Percentiles rank a stretch among this genome's conserved stretches.
Conservation (phyloP, 2,797 vertebrate genomes). For the Aselliscus stoliczkanus region DNA sequence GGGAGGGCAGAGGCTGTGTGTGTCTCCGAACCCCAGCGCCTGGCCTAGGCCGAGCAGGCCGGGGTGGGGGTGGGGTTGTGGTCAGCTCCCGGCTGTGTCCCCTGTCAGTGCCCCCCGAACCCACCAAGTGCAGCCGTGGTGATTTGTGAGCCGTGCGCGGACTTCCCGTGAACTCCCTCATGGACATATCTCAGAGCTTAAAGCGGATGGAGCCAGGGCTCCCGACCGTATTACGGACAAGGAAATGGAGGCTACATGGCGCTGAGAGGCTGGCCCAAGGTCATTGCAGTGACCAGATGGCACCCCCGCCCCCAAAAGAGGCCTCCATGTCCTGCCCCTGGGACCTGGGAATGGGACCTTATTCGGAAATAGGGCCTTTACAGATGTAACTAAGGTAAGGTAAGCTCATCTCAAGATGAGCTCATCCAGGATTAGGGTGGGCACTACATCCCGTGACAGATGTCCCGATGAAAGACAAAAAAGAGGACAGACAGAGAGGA, state of each 20-base stretch:
- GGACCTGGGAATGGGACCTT: rapidly evolving
- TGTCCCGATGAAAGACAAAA: rapidly evolving
- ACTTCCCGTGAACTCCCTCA: no score
- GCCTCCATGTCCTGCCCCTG: no score
- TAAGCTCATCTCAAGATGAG: neutral
- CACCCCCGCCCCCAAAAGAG: neutral
- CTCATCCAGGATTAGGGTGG: no score
- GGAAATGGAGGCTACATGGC: neutral
- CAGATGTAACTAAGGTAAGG: neutral
- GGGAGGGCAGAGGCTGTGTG: neutral
- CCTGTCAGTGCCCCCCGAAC: rapidly evolving
- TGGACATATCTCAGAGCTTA: neutral
- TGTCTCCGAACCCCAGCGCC: neutral
- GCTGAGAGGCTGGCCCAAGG: neutral
- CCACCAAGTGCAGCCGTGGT: rapidly evolving
- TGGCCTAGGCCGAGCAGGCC: neutral
- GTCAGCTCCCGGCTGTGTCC: rapidly evolving
- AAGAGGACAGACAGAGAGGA: neutral
- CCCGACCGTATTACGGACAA: neutral
- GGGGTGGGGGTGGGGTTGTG: rapidly evolving
- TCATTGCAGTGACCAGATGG: rapidly evolving
- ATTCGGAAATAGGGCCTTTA: neutral
- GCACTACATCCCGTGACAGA: neutral
- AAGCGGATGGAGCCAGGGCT: neutral
- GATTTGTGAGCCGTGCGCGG: rapidly evolving